Evolutionary conservation across 2,888 invertebrate genomes (phyloP), one percentile per base, ranked within the genome.

Genomic region (Metalampra italica): DNA sequence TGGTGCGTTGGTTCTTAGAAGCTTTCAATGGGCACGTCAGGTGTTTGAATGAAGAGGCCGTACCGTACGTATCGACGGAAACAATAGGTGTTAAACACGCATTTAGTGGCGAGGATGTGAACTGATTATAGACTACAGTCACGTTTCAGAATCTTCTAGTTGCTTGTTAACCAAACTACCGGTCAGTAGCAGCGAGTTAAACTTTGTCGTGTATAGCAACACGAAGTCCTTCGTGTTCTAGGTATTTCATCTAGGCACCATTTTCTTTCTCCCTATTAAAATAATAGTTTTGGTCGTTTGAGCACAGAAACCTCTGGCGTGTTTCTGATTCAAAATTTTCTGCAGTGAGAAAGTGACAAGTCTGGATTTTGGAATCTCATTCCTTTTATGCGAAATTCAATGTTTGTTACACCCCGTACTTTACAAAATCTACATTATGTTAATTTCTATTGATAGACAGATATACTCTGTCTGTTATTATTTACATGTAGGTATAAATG

Each of bases 81-180:
- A 82, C 78, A 80, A 81, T 80, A 71, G 75, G 72, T 72, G 73
- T 66, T 78, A 78, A 79, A 77, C 72, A 64, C 59, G 57, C 68
- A 68, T 71, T 72, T 71, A 73, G 72, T 64, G 62, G 64, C 64
- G 67, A 71, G 68, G 69, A 76, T 78, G 74, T 70, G 75, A 67
- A 67, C 71, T 68, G 73, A 74, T 78, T 76, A 70, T 57, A 60
- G 69, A 68, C 64, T 54, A 51, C 43, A 47, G 45, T 54, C 50
- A 29, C 14, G 44, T 40, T 22, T 22, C 5, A 15, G 7, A 36
- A 29, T 45, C 13, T 29, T 37, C 7, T 37, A 37, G 13, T n/a
- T 13, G 12, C 37, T 12, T 38, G 32, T 32, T 32, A 32, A 38
- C 14, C 13, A 11, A 3, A 38, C 38, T 7, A 13, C 38, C 12